phyloP scores from a whole-genome alignment of 2,113 vertebrate species.

The Podocnemis expansa region DNA sequence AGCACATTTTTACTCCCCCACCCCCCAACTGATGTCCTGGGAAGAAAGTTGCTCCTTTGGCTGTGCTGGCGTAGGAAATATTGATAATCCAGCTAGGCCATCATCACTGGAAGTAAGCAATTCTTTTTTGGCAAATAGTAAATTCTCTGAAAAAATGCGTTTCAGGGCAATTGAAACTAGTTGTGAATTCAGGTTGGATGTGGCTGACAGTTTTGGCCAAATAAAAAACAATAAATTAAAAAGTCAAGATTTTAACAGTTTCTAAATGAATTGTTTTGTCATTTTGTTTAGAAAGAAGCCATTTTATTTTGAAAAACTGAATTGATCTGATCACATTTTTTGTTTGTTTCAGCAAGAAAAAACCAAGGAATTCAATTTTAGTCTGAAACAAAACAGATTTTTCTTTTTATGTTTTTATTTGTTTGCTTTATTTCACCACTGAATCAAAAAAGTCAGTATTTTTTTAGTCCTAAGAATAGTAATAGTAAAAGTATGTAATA shows the following conservation, averaged over 20 bases:
- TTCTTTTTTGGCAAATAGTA: background rate
- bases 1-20: background rate
- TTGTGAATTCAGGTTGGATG: too few species aligned
- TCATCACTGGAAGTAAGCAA: background rate
- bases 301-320: background rate
- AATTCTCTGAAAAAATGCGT: background rate
- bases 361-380: background rate
- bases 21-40: background rate
- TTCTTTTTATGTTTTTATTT: too few species aligned
- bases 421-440: background rate
- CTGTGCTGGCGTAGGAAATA: background rate
- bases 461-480: background rate
- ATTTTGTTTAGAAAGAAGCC: background rate
- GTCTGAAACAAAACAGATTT: background rate
- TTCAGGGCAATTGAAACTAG: background rate
- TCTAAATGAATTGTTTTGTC: background rate
- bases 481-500: background rate
- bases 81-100: background rate
- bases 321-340: background rate
- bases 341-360: background rate
- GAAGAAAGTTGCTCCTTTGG: accelerated
- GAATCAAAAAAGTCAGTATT: background rate
- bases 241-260: background rate
- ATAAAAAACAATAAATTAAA: background rate
- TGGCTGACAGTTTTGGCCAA: too few species aligned